Conservation (phyloP, 1,140 invertebrate genomes). For the Trichoplusia ni region DNA sequence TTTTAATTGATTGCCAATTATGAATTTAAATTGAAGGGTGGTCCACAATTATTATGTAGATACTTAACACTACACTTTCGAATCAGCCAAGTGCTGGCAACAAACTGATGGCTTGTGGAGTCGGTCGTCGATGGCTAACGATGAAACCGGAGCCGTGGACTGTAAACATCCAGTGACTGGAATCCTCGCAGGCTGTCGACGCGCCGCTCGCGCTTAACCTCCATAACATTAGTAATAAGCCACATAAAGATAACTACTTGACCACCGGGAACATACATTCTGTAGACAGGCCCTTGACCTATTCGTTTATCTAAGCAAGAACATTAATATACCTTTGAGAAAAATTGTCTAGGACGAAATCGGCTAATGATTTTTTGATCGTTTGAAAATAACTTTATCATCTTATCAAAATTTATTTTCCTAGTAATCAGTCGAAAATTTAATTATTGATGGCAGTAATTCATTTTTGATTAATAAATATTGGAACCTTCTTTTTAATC, state of each 20-base stretch:
- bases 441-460: no score
- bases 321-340: no score
- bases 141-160: constrained; percentile 67
- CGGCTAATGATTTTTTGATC: no score
- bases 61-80: constrained; percentile 55
- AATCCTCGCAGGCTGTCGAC: constrained; percentile 50
- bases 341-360: no score
- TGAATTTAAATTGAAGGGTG: not conserved
- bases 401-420: no score
- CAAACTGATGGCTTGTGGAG: constrained; percentile 59
- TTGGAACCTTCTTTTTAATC: no score
- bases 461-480: no score
- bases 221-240: constrained; percentile 39
- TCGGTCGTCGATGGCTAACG: constrained; percentile 52
- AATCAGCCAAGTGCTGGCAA: constrained; percentile 55
- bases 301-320: no score
- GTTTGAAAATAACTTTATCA: no score
- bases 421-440: no score
- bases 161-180: constrained; percentile 75
- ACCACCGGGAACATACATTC: constrained; percentile 40
- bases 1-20: constrained; percentile 8
- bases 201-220: constrained; percentile 29
- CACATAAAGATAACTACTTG: constrained; percentile 47
- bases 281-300: constrained; percentile 14
- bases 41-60: constrained; percentile 5